These are phyloP conservation scores for Marasmarcha lunaedactyla DNA, from an alignment of 2,888 invertebrate genomes.

Conservation along the genomic window DNA sequence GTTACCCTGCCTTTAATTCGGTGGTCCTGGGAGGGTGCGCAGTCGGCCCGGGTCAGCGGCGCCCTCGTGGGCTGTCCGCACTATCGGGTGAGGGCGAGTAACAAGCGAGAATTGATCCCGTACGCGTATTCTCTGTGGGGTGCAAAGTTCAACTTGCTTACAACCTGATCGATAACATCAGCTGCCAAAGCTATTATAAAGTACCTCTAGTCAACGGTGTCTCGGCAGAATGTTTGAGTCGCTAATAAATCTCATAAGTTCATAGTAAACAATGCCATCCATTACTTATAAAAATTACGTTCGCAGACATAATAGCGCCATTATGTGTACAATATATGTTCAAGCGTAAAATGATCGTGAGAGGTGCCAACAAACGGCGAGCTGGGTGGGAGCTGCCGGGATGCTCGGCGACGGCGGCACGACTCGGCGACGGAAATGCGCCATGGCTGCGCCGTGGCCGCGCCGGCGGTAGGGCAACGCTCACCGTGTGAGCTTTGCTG, in stretches of 20 bases:
- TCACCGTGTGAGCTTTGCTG: conserved; percentile 64
- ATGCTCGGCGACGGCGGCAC: conserved; percentile 4
- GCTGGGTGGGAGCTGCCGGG: conserved; percentile 18
- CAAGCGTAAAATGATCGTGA: conserved; percentile 21
- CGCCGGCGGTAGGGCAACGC: conserved; percentile 47
- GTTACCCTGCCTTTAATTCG: conserved; percentile 9
- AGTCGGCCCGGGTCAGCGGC: conserved; percentile 45
- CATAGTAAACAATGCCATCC: conserved; percentile 2
- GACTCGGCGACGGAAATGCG: conserved; percentile 2
- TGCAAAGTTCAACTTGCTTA: not conserved
- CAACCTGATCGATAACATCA: not conserved
- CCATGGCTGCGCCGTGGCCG: conserved; percentile 12
- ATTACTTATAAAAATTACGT: no score
- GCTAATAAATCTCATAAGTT: conserved; percentile 11
- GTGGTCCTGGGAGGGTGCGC: conserved; percentile 30
- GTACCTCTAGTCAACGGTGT: conserved; percentile 2
- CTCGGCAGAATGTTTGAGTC: conserved; percentile 2
- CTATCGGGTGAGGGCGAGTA: conserved; percentile 17
- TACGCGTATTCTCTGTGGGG: conserved; percentile 6
- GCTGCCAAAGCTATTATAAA: conserved; percentile 8
- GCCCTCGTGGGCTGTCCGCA: conserved; percentile 35
- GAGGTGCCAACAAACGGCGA: conserved; percentile 33
- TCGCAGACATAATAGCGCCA: conserved; percentile 4
- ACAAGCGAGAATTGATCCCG: conserved; percentile 15
- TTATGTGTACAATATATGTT: conserved; percentile 27